Conservation (phyloP, 2,113 vertebrate species). For the Erythrocercus mccallii region DNA sequence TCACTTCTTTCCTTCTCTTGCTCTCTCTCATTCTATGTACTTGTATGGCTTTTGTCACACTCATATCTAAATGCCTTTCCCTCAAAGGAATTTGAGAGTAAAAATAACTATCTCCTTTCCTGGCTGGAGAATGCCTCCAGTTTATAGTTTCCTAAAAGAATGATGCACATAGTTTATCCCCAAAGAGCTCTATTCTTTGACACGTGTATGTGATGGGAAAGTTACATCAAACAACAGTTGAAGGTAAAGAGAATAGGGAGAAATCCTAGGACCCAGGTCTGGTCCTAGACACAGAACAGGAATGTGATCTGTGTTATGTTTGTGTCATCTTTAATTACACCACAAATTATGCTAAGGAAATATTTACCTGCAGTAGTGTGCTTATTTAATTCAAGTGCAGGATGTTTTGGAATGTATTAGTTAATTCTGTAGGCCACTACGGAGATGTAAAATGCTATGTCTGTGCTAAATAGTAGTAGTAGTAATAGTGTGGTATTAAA, state of each 20-base stretch:
- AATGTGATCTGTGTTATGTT: background rate
- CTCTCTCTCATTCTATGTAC: background rate
- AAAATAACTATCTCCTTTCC: conserved; percentile 55
- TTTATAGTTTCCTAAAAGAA: background rate
- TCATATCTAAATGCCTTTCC: background rate
- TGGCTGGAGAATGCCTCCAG: background rate
- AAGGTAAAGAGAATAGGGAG: background rate
- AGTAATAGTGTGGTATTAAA: background rate
- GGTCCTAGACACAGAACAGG: background rate
- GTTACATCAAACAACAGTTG: background rate
- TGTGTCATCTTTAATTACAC: background rate
- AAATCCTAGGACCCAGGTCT: background rate
- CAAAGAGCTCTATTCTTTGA: background rate
- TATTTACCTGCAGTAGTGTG: background rate
- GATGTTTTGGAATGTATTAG: background rate
- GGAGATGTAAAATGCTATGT: background rate
- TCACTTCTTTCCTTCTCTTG: background rate
- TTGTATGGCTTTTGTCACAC: background rate
- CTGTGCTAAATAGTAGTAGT: background rate
- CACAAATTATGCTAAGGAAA: background rate
- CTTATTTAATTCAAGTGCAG: conserved; percentile 16
- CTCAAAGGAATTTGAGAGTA: conserved; percentile 12
- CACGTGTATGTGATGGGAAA: background rate
- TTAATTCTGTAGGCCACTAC: background rate
- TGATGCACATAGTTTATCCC: background rate